Percentiles rank a stretch among this genome's conserved stretches.
Evolutionary conservation across 2,888 invertebrate species (phyloP).

Genomic region (Prosopocoilus inquinatus): DNA sequence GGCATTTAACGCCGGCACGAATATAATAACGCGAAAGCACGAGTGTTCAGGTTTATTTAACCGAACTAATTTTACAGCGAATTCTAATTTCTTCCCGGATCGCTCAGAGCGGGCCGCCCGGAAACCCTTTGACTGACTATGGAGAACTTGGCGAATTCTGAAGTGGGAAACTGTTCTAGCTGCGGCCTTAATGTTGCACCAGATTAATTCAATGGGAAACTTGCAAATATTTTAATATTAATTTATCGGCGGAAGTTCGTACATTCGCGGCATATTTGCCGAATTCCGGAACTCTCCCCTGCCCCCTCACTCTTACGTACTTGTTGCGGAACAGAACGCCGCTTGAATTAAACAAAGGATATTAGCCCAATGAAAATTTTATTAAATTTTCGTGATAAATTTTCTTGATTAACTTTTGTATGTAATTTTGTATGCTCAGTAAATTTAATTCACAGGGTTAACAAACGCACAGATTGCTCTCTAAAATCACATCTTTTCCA

Average conservation of each 20-base stretch:
- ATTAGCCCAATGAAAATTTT: too few species aligned
- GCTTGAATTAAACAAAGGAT: too few species aligned
- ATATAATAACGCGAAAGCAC: conserved; percentile 8
- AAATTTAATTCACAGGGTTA: too few species aligned
- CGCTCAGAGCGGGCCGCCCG: background rate
- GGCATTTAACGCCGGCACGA: background rate
- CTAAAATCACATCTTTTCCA: too few species aligned
- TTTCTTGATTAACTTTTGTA: too few species aligned
- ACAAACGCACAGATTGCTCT: too few species aligned
- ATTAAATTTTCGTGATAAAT: too few species aligned
- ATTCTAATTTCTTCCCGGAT: conserved; percentile 9
- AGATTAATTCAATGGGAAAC: conserved; percentile 4
- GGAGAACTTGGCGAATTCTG: background rate
- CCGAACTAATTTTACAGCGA: conserved; percentile 16
- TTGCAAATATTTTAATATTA: conserved; percentile 4
- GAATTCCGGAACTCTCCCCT: background rate
- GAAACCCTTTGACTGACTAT: conserved; percentile 1
- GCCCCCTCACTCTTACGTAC: too few species aligned
- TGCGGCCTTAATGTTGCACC: conserved; percentile 1
- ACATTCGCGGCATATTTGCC: background rate
- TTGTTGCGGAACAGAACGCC: too few species aligned
- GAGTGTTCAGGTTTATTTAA: conserved; percentile 15
- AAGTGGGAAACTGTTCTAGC: conserved; percentile 1
- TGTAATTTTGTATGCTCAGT: too few species aligned
- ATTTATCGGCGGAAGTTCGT: conserved; percentile 1